Percentiles rank a stretch among this genome's conserved stretches.
Evolutionary conservation across 2,888 invertebrate genomes (phyloP).

Genomic region (Drosophila meridiana): DNA sequence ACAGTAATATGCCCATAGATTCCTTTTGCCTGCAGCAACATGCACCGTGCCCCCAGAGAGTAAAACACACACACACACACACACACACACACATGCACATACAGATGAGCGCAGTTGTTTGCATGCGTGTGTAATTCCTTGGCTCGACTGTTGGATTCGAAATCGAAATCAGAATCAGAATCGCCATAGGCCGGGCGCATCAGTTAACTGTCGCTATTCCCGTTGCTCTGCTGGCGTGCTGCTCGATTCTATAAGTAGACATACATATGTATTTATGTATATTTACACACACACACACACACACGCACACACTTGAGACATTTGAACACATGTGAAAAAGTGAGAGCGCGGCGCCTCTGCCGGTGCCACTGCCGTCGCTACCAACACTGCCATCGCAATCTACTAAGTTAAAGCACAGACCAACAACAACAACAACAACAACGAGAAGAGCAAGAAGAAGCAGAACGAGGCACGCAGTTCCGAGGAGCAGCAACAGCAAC

Average conservation of each 20-base stretch:
- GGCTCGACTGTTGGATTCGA: slow-evolving; percentile 51
- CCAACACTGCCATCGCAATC: slow-evolving; percentile 62
- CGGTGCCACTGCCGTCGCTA: slow-evolving; percentile 16
- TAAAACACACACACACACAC: slow-evolving; percentile 7
- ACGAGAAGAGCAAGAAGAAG: slow-evolving; percentile 5
- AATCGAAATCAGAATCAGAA: slow-evolving; percentile 47
- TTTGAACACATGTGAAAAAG: slow-evolving; percentile 70
- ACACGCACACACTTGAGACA: slow-evolving; percentile 32
- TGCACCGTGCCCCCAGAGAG: slow-evolving; percentile 35
- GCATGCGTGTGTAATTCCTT: slow-evolving; percentile 38
- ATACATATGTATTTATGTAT: slow-evolving; percentile 60
- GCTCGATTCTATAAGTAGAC: slow-evolving; percentile 74
- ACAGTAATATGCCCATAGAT: slow-evolving; percentile 62
- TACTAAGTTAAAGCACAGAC: slow-evolving; percentile 76
- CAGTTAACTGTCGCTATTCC: slow-evolving; percentile 58
- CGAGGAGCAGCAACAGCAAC: slow-evolving; percentile 43
- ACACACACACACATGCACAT: not conserved
- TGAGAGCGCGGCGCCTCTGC: slow-evolving; percentile 32
- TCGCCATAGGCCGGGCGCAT: slow-evolving; percentile 53
- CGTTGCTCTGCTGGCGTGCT: slow-evolving; percentile 34
- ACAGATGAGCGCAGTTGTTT: slow-evolving; percentile 4
- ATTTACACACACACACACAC: slow-evolving; percentile 30
- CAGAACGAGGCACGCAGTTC: slow-evolving; percentile 23
- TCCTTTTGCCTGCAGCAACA: slow-evolving; percentile 38
- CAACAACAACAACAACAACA: slow-evolving; percentile 30